Base-by-base conservation (phyloP, 2,888 invertebrate genomes). In the Drosophila tanythrix region DNA sequence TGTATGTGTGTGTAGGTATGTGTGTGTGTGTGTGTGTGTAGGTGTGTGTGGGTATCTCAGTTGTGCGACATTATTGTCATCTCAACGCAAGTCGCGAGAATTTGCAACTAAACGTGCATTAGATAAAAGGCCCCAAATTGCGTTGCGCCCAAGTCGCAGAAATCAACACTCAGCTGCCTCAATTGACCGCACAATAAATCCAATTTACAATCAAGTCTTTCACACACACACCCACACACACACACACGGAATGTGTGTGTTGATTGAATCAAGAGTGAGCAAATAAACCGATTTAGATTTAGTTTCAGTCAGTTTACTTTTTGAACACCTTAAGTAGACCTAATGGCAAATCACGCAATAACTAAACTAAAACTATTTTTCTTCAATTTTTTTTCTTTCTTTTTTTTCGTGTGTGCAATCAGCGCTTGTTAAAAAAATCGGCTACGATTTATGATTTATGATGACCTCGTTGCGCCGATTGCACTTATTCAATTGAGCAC, bases 251-350 rank as follows among this genome's bases (percentile, higher is more conserved):
- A 29, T 65, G 61, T 48, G 43, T 52, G 57, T 75, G 57, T 81
- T 88, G 80, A 88, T 82, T 90, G 79, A 87, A 88, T 90, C 90
- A 83, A 88, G 86, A 69, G 76, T 10, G 55, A 52, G 75, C 56
- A 66, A 76, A 82, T 86, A 78, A 81, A 83, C 72, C 67, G 74
- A 78, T 82, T 83, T 73, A 79, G 82, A 82, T 82, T 84, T 79
- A 70, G 76, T 76, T 74, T 38, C 10, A 25, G 27, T 29, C 4
- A 33, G 15, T 25, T 27, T 36, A 25, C 36, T 38, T 38, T 27
- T 74, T 75, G 63, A 81, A 86, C 88, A 88, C 85, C 87, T 88
- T 80, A 85, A 88, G 86, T 76, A 86, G 81, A 69, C 57, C 70
- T 69, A 80, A 76, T 57, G 63, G 68, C 65, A 48, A 61, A 61